Base-by-base conservation (phyloP, 2,797 vertebrate species). In the Myoxocephalus aenaeus region DNA sequence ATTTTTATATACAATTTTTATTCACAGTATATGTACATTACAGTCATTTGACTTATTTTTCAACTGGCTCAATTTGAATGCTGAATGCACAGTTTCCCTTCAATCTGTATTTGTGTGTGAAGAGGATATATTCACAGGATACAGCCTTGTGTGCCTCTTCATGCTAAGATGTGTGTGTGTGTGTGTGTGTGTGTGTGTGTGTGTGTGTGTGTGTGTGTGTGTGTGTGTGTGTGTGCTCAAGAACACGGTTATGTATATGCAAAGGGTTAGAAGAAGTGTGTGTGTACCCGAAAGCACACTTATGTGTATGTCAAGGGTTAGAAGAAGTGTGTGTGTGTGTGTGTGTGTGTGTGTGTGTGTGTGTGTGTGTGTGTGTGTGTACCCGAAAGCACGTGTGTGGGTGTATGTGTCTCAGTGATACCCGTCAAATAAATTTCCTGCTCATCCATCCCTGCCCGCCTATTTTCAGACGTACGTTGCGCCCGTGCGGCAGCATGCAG, bases 391-490 rank as follows among this genome's bases (percentile, higher is more conserved):
- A 40, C 12, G 38, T 10, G 62, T 72, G 51, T 22, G 61, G 73
- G 72, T 79, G 68, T 63, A 59, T 42, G 32, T 53, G 42, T 83
- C 86, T 79, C 51, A 74, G 84, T 20, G 29, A 68, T 84, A 81
- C 57, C 86, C 87, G 87, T 93, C 93, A 90, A 75, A 86, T 87
- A 72, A 48, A 90, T 93, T 94, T 90, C 89, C 79, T 65, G 38
- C 87, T 70, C 53, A 59, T 70, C 73, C 80, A 40, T 92, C 90
- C 29, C 34, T 13, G 38, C 65, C 57, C 2, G 68, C 79, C 81
- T 84, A 88, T 89, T 87, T 84, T 84, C 68, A 20, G 77, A 79
- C 58, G 57, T 65, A 72, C 11, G 29, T 32, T 12, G 53, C 15
- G 83, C 88, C 77, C 61, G 62, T 90, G 86, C 34, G 34, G 69